Conservation (phyloP, 2,888 invertebrate genomes). For the Brachyptera risi region DNA sequence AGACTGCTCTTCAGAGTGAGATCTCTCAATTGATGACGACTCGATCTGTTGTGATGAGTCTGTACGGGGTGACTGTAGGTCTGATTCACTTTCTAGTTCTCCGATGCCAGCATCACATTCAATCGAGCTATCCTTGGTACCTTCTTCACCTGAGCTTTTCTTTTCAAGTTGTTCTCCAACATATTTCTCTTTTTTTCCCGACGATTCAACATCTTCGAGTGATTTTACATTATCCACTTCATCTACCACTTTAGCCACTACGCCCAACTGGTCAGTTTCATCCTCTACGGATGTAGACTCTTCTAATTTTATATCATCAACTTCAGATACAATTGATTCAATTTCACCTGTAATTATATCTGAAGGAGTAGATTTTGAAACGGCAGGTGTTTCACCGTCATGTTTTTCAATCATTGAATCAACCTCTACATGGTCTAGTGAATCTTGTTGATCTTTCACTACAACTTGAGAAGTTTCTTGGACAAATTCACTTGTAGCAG, state of each 20-base stretch:
- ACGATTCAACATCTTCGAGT: neutral
- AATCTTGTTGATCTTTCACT: slow-evolving; percentile 22
- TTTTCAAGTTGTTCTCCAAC: neutral
- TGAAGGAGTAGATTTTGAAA: neutral
- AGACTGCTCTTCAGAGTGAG: neutral
- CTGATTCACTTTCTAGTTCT: neutral
- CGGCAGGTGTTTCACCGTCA: neutral
- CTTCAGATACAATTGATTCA: slow-evolving; percentile 7
- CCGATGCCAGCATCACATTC: neutral
- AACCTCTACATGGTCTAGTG: slow-evolving; percentile 10
- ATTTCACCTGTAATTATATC: slow-evolving; percentile 9
- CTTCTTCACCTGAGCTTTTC: neutral
- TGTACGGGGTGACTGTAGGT: neutral
- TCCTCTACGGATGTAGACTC: neutral
- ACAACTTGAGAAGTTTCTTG: slow-evolving; percentile 21
- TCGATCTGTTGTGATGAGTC: neutral
- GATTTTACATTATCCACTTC: neutral
- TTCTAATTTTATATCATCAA: slow-evolving; percentile 3
- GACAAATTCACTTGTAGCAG: slow-evolving; percentile 15
- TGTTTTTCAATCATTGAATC: slow-evolving; percentile 1
- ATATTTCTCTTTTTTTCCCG: no score
- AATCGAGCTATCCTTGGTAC: neutral
- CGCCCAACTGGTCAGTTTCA: no score
- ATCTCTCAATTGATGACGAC: neutral
- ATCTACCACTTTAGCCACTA: no score